phyloP scores from a whole-genome alignment of 2,113 vertebrate species.

The Heterochromis multidens region DNA sequence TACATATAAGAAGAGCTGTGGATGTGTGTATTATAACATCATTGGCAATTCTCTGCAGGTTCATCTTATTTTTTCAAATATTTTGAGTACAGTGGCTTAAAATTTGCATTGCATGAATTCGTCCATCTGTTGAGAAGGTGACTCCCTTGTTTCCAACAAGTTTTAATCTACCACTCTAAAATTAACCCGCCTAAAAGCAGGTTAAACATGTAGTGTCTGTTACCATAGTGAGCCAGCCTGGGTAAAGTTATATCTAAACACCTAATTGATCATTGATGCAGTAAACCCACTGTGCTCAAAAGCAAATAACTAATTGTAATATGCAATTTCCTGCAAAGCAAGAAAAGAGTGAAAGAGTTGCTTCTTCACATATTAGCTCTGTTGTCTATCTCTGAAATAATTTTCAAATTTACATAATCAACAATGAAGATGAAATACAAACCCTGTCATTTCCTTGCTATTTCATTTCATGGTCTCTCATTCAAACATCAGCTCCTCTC shows the following conservation, averaged over 20 bases:
- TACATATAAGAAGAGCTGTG: not conserved
- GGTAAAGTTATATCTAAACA: not conserved
- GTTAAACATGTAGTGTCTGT: not conserved
- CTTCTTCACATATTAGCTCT: not conserved
- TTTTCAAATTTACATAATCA: not conserved
- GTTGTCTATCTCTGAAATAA: not conserved
- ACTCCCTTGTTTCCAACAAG: not conserved
- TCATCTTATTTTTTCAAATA: not conserved
- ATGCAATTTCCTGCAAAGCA: not conserved
- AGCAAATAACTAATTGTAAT: constrained; percentile 2
- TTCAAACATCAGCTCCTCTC: constrained; percentile 8
- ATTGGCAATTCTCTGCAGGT: not conserved
- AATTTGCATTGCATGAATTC: not conserved
- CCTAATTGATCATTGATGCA: not conserved
- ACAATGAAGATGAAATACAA: not conserved
- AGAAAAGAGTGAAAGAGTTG: not conserved
- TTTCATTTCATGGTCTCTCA: constrained; percentile 22
- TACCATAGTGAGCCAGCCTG: not conserved
- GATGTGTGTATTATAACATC: not conserved
- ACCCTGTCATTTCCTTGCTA: not conserved
- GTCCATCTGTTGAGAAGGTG: not conserved
- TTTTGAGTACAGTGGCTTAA: not conserved
- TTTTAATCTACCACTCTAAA: not conserved
- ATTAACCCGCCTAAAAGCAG: not conserved
- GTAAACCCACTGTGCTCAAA: not conserved